These are phyloP conservation scores for Drosophila yakuba DNA, from an alignment of 1,140 invertebrate genomes.

Conservation along the genomic window DNA sequence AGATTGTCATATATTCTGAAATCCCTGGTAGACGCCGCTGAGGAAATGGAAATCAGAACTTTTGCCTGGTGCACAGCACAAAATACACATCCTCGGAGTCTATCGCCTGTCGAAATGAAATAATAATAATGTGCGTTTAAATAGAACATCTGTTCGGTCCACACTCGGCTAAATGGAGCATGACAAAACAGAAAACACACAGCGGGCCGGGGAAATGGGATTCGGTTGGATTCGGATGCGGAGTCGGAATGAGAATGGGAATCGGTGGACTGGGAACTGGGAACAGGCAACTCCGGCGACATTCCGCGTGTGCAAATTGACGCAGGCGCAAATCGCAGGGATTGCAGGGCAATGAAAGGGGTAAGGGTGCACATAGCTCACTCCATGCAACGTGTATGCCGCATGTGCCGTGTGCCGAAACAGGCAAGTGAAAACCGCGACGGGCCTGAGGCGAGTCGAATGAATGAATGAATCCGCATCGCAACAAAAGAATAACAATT, in stretches of 20 bases:
- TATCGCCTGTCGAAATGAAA: constrained; percentile 77
- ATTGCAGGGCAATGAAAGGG: constrained; percentile 37
- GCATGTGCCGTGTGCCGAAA: background rate
- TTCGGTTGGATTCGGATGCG: background rate
- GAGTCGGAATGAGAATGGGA: background rate
- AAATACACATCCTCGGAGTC: constrained; percentile 54
- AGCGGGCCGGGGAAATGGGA: constrained; percentile 18
- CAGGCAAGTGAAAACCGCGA: constrained; percentile 37
- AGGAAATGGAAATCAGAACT: background rate
- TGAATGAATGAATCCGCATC: constrained; percentile 82
- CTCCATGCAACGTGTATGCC: constrained; percentile 9
- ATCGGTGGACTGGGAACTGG: no score
- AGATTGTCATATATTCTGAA: background rate
- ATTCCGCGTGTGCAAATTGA: constrained; percentile 46
- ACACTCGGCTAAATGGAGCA: constrained; percentile 85
- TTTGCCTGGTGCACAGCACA: constrained; percentile 50
- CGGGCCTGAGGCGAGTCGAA: constrained; percentile 61
- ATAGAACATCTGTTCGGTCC: constrained; percentile 84
- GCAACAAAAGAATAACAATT: constrained; percentile 84
- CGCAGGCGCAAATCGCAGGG: constrained; percentile 32
- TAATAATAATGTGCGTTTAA: constrained; percentile 85
- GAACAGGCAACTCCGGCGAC: constrained; percentile 30
- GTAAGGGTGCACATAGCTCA: constrained; percentile 10
- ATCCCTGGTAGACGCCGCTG: background rate
- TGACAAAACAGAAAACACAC: constrained; percentile 84